Evolutionary conservation across 1,140 invertebrate species (phyloP).

Genomic region (Colletes gigas): DNA sequence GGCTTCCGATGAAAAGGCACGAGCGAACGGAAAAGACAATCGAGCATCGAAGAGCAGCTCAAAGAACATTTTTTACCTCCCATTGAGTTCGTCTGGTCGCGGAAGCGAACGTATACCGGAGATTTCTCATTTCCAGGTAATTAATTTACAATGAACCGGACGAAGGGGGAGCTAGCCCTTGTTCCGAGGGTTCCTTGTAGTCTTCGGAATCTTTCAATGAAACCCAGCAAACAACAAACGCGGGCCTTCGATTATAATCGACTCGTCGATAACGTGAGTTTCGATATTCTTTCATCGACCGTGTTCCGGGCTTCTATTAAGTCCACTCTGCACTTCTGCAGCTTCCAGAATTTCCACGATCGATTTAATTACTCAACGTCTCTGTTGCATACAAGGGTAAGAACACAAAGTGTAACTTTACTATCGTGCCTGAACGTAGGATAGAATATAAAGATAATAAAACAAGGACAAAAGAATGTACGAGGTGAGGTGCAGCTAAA

Average conservation of each 20-base stretch:
- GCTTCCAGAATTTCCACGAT: too few relatives aligned
- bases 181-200: constrained; percentile 75
- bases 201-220: constrained; percentile 66
- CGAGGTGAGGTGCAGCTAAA: too few relatives aligned
- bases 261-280: constrained; percentile 32
- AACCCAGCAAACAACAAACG: constrained; percentile 54
- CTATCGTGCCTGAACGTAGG: too few relatives aligned
- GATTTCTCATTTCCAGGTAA: constrained; percentile 82
- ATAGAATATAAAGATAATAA: too few relatives aligned
- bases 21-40: constrained; percentile 37
- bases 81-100: constrained; percentile 66
- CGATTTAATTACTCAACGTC: too few relatives aligned
- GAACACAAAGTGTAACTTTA: too few relatives aligned
- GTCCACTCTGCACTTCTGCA: background rate
- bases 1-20: constrained; percentile 6
- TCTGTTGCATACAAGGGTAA: too few relatives aligned
- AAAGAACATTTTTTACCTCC: constrained; percentile 76
- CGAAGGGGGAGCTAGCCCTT: constrained; percentile 72
- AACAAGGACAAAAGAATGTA: too few relatives aligned
- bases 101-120: constrained; percentile 74
- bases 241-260: constrained; percentile 47
- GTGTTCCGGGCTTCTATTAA: constrained; percentile 1
- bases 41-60: constrained; percentile 32
- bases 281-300: constrained; percentile 19
- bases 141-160: constrained; percentile 81